Conservation (phyloP, 2,888 invertebrate genomes). For the Anorthoa munda region DNA sequence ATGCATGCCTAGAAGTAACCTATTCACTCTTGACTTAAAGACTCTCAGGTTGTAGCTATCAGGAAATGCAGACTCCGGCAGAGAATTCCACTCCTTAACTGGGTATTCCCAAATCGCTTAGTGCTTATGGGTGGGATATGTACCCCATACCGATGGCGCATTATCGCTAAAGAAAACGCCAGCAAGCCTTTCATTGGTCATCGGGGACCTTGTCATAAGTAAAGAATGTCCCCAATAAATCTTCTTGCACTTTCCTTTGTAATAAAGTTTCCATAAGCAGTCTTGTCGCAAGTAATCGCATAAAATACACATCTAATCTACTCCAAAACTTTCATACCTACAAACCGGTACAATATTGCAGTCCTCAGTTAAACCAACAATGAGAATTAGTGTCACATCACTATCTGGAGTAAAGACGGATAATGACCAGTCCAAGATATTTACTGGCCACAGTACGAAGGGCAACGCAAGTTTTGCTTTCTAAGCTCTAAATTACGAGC, state of each 20-base stretch:
- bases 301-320: constrained; percentile 51
- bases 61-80: no score
- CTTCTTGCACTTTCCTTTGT: constrained; percentile 29
- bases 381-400: constrained; percentile 79
- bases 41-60: no score
- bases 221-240: constrained; percentile 5
- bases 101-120: no score
- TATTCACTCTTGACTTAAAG: no score
- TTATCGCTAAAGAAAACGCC: not conserved
- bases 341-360: constrained; percentile 70
- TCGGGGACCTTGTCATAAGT: not conserved
- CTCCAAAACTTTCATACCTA: constrained; percentile 66
- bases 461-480: constrained; percentile 79
- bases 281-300: constrained; percentile 23
- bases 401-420: constrained; percentile 82
- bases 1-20: no score
- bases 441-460: constrained; percentile 76
- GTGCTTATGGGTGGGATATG: no score
- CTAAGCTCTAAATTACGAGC: constrained; percentile 84
- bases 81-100: no score
- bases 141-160: no score
- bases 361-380: constrained; percentile 76
- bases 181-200: not conserved
- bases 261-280: constrained; percentile 21
- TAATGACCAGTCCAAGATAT: constrained; percentile 79